Evolutionary conservation across 2,113 vertebrate species (phyloP).

Genomic region (Eulemur macaco): DNA sequence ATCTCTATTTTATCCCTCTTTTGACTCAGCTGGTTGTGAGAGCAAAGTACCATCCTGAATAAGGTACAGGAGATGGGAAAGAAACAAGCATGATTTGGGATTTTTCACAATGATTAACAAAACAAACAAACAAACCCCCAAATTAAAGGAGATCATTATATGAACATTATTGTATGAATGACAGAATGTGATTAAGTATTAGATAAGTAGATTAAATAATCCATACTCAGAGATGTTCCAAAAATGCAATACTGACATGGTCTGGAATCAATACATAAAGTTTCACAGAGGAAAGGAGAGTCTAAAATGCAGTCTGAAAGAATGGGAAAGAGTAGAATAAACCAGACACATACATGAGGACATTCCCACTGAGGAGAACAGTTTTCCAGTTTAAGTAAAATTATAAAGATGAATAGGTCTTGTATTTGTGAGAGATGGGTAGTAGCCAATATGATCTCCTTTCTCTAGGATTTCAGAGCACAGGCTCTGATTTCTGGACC

Average conservation of each 20-base stretch:
- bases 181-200: not conserved
- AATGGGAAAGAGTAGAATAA: not conserved
- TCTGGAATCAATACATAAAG: not conserved
- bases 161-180: not conserved
- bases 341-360: not conserved
- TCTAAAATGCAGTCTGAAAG: not conserved
- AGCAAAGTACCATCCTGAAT: slow-evolving; percentile 54
- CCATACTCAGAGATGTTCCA: not conserved
- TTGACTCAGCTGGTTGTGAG: slow-evolving; percentile 92
- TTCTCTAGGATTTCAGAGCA: not conserved
- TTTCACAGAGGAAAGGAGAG: not conserved
- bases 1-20: slow-evolving; percentile 93
- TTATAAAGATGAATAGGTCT: not conserved
- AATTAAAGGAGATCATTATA: not conserved
- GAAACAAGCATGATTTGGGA: slow-evolving; percentile 74
- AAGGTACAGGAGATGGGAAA: slow-evolving; percentile 61
- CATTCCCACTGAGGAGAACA: not conserved
- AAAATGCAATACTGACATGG: not conserved
- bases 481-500: not conserved
- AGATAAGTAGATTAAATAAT: not conserved
- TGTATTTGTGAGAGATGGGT: not conserved
- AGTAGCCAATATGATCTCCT: not conserved
- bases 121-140: not conserved
- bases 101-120: slow-evolving; percentile 72
- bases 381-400: not conserved